These are phyloP conservation scores for Brachionus paranguensis DNA, from an alignment of 1,140 invertebrate species.

Conservation along the genomic window DNA sequence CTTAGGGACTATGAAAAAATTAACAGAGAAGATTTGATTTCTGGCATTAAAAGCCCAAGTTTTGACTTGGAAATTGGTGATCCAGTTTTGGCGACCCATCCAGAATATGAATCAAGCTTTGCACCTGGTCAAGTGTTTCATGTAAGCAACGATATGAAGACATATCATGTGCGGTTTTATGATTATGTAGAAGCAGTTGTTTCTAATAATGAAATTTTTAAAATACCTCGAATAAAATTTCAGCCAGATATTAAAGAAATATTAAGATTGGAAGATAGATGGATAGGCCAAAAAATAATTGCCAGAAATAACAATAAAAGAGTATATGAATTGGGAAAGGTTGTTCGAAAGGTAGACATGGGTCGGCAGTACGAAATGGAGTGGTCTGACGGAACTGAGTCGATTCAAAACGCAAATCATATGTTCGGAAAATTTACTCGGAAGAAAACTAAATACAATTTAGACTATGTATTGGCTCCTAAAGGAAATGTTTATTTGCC, in stretches of 20 bases:
- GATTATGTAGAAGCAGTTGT: constrained; percentile 43
- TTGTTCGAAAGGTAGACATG: constrained; percentile 41
- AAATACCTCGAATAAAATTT: constrained; percentile 45
- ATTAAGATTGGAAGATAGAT: constrained; percentile 43
- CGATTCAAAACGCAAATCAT: constrained; percentile 44
- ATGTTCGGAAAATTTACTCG: constrained; percentile 47
- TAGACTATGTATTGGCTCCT: constrained; percentile 44
- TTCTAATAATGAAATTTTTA: constrained; percentile 44
- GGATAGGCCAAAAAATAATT: constrained; percentile 46
- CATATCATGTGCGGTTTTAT: constrained; percentile 45
- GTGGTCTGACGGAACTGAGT: constrained; percentile 43
- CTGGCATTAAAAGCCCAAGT: constrained; percentile 44
- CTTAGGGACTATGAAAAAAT: constrained; percentile 4
- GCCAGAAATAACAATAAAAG: constrained; percentile 46
- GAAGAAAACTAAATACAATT: constrained; percentile 41
- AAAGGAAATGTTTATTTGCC: constrained; percentile 44
- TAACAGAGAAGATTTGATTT: constrained; percentile 40
- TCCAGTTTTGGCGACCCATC: constrained; percentile 47
- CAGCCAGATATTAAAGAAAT: constrained; percentile 46
- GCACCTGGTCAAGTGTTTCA: constrained; percentile 45
- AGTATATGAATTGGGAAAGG: constrained; percentile 45
- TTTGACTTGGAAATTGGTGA: constrained; percentile 43
- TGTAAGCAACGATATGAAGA: constrained; percentile 41
- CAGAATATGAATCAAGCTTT: constrained; percentile 46
- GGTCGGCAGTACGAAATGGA: constrained; percentile 43